Conservation (phyloP, 2,113 vertebrate genomes). For the Apteryx owenii region DNA sequence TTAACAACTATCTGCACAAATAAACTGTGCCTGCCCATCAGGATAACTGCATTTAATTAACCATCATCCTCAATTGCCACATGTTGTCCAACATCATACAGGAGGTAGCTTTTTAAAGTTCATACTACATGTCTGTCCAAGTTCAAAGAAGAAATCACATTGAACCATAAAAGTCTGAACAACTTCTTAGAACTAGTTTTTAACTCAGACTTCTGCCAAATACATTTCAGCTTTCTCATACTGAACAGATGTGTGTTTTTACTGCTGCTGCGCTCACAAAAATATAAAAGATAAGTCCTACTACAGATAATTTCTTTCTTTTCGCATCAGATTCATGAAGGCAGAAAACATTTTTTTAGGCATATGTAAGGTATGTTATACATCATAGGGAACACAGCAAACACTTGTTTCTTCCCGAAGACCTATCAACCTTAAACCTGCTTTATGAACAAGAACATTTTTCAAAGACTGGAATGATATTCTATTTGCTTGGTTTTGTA, state of each 20-base stretch:
- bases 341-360: not conserved
- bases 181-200: not conserved
- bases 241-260: not conserved
- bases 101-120: not conserved
- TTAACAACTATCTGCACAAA: slow-evolving; percentile 21
- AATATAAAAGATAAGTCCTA: not conserved
- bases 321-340: not conserved
- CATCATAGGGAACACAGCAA: not conserved
- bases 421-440: not conserved
- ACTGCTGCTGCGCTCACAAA: not conserved
- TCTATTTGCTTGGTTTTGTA: not conserved
- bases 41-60: slow-evolving; percentile 34
- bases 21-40: not conserved
- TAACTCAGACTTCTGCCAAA: not conserved
- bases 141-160: not conserved
- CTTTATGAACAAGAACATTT: not conserved
- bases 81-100: not conserved
- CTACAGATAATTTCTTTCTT: not conserved
- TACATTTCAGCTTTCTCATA: not conserved
- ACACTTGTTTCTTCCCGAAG: not conserved
- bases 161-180: not conserved
- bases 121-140: fast-evolving
- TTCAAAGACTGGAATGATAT: not conserved
- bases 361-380: not conserved
- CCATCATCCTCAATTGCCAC: slow-evolving; percentile 16